Evolutionary conservation across 2,113 vertebrate genomes (phyloP).

Genomic region (Larimichthys crocea): DNA sequence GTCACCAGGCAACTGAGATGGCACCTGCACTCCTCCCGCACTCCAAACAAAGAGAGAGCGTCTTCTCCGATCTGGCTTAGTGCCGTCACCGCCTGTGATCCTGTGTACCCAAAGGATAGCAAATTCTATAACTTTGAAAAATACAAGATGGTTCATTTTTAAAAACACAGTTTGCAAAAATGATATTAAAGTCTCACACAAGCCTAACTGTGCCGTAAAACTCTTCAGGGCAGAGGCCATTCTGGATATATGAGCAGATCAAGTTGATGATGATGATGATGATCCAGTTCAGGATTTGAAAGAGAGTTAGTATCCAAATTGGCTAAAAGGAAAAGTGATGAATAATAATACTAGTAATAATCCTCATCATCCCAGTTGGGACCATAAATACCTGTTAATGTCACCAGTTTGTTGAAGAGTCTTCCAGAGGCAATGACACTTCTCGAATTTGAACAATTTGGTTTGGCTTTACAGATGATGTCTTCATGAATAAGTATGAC

Average conservation of each 20-base stretch:
- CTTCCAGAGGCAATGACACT: not conserved
- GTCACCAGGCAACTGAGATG: too few species aligned
- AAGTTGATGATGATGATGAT: not conserved
- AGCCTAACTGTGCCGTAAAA: too few species aligned
- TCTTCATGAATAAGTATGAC: conserved; percentile 4
- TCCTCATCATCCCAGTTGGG: not conserved
- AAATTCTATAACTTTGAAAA: too few species aligned
- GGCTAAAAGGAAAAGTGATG: not conserved
- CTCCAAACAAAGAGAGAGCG: too few species aligned
- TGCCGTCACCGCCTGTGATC: too few species aligned
- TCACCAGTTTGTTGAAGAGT: not conserved
- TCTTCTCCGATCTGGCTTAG: too few species aligned
- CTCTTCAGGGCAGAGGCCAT: too few species aligned
- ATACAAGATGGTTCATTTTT: too few species aligned
- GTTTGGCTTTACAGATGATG: conserved; percentile 5
- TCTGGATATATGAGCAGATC: not conserved
- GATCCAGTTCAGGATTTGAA: not conserved
- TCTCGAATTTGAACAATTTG: not conserved
- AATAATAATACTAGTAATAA: not conserved
- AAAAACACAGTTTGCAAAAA: not conserved
- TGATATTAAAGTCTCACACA: not conserved
- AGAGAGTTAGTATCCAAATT: not conserved
- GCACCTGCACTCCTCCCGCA: too few species aligned
- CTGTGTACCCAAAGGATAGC: too few species aligned
- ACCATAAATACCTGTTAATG: not conserved